phyloP scores from a whole-genome alignment of 2,113 vertebrate genomes.

The Corythaixoides concolor region DNA sequence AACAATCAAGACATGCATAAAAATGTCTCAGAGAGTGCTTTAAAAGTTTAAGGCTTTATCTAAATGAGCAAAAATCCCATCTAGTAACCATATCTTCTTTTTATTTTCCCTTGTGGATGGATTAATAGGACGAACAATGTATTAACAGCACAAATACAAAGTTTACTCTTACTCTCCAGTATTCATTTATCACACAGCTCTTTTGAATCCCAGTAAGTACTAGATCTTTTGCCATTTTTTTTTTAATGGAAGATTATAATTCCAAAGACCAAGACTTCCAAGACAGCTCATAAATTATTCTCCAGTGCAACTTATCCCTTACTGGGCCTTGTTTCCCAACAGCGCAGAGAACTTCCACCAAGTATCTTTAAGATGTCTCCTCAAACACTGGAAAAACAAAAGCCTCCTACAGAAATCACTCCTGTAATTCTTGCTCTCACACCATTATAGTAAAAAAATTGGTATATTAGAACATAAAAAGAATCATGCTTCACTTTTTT shows the following conservation, averaged over 20 bases:
- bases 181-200: background rate
- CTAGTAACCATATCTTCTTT: background rate
- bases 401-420: background rate
- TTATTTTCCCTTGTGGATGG: background rate
- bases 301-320: background rate
- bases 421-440: background rate
- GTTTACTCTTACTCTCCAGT: background rate
- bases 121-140: background rate
- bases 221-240: background rate
- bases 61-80: background rate
- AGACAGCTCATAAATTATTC: background rate
- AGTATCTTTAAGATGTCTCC: background rate
- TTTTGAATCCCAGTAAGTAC: background rate
- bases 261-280: background rate
- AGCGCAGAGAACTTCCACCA: background rate
- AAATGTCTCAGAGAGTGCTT: slow-evolving; percentile 6
- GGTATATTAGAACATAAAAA: background rate
- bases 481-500: background rate
- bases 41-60: background rate
- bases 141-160: background rate
- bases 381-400: background rate
- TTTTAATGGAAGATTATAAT: background rate
- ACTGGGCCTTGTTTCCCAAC: background rate
- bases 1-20: slow-evolving; percentile 45
- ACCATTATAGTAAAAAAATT: background rate